These are phyloP conservation scores for Caloenas nicobarica DNA, from an alignment of 2,113 vertebrate genomes.

Conservation along the genomic window DNA sequence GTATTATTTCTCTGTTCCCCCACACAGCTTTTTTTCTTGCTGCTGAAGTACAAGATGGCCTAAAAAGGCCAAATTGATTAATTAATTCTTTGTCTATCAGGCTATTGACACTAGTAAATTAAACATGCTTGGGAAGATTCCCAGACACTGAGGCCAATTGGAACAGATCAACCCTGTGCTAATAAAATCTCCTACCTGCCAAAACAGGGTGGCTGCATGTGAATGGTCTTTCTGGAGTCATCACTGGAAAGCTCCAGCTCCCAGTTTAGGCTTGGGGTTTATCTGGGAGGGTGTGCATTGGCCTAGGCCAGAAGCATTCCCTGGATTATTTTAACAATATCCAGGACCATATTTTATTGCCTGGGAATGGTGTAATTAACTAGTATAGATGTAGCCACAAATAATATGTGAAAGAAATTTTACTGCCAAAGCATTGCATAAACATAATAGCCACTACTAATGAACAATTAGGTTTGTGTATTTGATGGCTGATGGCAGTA, in stretches of 20 bases:
- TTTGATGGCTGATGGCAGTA: slow-evolving; percentile 22
- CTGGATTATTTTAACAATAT: not conserved
- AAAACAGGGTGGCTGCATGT: not conserved
- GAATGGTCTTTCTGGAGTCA: not conserved
- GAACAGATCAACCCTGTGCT: not conserved
- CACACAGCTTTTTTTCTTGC: not conserved
- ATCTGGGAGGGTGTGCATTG: not conserved
- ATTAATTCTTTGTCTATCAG: not conserved
- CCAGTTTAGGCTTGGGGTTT: not conserved
- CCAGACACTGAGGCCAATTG: not conserved
- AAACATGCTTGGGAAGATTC: not conserved
- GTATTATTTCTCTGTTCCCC: not conserved
- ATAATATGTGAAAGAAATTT: not conserved
- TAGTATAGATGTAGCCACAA: not conserved
- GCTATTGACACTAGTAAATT: not conserved
- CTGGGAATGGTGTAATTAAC: not conserved
- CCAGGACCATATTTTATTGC: not conserved
- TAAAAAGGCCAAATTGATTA: not conserved
- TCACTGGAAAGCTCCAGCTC: not conserved
- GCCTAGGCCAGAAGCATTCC: not conserved
- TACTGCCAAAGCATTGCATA: not conserved
- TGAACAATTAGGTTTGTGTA: not conserved
- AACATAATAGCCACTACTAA: not conserved
- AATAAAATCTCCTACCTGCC: not conserved
- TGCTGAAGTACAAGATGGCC: not conserved